Conservation (phyloP, 2,797 vertebrate genomes). For the Enteromius radiatus region DNA sequence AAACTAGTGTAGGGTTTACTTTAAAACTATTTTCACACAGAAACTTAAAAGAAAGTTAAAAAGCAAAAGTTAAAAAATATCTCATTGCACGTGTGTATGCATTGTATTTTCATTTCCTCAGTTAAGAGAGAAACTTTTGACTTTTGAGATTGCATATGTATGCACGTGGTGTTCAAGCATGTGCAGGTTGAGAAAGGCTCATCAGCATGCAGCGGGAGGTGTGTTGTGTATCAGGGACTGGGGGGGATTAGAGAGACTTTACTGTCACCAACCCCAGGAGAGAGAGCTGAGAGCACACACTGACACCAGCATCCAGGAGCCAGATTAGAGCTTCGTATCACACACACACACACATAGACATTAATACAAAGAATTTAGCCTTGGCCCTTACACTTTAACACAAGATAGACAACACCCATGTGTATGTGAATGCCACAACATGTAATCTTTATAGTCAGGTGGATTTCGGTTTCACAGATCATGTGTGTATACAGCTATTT, state of each 20-base stretch:
- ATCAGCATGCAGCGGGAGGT: conserved; percentile 87
- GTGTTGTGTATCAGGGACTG: conserved; percentile 81
- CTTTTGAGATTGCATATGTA: conserved; percentile 28
- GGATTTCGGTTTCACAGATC: conserved; percentile 5
- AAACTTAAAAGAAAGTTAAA: neutral
- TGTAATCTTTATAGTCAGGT: neutral
- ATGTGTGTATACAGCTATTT: neutral
- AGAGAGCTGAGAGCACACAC: conserved; percentile 83
- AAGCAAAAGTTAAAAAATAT: neutral
- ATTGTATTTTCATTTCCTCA: neutral
- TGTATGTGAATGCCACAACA: conserved; percentile 16
- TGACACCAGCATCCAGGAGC: conserved; percentile 82
- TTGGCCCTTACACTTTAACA: conserved; percentile 42
- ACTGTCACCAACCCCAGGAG: conserved; percentile 87
- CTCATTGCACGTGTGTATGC: neutral
- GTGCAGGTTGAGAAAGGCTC: conserved; percentile 73
- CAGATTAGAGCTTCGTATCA: conserved; percentile 85
- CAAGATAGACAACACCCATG: conserved; percentile 24
- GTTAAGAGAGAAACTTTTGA: neutral
- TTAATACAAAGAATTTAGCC: conserved; percentile 26
- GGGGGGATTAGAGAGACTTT: conserved; percentile 94
- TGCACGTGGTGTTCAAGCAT: conserved; percentile 60
- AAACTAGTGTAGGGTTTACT: neutral
- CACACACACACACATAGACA: conserved; percentile 65
- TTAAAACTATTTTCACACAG: neutral